Conservation (phyloP, 30 jellyfish, hydroid and myxozoan species). For the Chrysaora quinquecirrha region DNA sequence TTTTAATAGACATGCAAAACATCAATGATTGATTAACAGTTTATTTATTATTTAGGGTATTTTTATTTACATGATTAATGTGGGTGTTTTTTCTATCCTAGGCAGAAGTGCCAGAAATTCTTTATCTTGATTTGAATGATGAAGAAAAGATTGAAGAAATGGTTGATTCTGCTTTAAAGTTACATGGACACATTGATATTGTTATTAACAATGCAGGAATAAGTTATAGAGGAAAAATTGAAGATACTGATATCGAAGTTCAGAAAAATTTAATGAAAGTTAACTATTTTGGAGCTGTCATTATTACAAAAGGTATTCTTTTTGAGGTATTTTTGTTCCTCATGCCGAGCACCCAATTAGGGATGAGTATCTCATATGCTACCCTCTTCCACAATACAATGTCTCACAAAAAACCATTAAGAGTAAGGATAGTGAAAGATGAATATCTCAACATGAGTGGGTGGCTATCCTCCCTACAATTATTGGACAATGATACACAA, state of each 20-base stretch:
- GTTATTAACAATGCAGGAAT: constrained; percentile 92
- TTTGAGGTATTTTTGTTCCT: not conserved
- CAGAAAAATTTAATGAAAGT: constrained; percentile 72
- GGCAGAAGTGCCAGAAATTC: constrained; percentile 69
- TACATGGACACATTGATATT: constrained; percentile 74
- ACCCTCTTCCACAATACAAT: not conserved
- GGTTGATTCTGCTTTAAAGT: constrained; percentile 20
- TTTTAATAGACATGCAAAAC: no score
- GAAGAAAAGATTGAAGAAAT: constrained; percentile 27
- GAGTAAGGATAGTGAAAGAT: not conserved
- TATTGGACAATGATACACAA: not conserved
- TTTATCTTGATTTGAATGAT: constrained; percentile 62
- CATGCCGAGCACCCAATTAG: no score
- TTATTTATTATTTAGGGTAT: no score
- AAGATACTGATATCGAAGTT: constrained; percentile 61
- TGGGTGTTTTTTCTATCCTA: not conserved
- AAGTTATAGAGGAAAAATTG: constrained; percentile 78
- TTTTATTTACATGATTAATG: no score
- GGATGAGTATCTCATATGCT: no score
- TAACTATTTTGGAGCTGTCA: constrained; percentile 86
- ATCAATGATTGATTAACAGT: no score
- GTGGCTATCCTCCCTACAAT: not conserved
- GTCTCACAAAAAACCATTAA: not conserved
- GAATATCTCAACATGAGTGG: not conserved
- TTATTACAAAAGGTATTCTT: constrained; percentile 67